Percentiles rank a stretch among this genome's conserved stretches.
phyloP scores from a whole-genome alignment of 2,113 vertebrate genomes.

The Zosterops lateralis region DNA sequence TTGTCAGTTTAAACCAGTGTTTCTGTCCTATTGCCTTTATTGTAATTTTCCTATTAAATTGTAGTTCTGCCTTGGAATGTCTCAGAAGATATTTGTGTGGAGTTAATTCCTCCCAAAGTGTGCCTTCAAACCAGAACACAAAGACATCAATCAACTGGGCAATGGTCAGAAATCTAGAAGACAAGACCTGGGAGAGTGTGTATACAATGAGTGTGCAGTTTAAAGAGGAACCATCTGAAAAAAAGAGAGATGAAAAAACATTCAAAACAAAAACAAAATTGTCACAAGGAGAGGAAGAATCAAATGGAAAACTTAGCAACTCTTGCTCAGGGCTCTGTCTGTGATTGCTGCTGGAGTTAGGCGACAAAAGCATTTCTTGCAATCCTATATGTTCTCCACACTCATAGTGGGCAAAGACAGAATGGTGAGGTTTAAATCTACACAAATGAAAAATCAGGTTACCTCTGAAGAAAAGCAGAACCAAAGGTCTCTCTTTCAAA shows the following conservation, averaged over 20 bases:
- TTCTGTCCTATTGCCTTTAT: not conserved
- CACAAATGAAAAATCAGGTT: not conserved
- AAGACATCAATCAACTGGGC: not conserved
- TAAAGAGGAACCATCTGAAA: not conserved
- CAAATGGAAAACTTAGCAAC: not conserved
- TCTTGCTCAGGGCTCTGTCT: not conserved
- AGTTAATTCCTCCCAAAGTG: not conserved
- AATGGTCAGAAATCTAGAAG: not conserved
- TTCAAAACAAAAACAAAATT: not conserved
- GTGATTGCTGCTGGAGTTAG: not conserved
- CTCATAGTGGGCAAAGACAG: not conserved
- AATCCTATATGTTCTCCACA: not conserved
- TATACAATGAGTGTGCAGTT: not conserved
- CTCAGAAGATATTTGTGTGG: not conserved
- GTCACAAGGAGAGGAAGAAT: not conserved
- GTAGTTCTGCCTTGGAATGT: not conserved
- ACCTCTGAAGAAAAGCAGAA: not conserved
- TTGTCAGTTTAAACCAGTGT: not conserved
- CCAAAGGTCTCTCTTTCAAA: not conserved
- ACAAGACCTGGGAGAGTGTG: not conserved
- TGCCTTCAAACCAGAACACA: not conserved
- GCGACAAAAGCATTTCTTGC: not conserved
- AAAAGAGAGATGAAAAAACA: not conserved
- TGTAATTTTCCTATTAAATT: not conserved
- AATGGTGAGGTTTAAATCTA: not conserved